Evolutionary conservation across 2,113 vertebrate genomes (phyloP), one percentile per base, ranked within the genome.

Genomic region (Heloderma charlesbogerti): DNA sequence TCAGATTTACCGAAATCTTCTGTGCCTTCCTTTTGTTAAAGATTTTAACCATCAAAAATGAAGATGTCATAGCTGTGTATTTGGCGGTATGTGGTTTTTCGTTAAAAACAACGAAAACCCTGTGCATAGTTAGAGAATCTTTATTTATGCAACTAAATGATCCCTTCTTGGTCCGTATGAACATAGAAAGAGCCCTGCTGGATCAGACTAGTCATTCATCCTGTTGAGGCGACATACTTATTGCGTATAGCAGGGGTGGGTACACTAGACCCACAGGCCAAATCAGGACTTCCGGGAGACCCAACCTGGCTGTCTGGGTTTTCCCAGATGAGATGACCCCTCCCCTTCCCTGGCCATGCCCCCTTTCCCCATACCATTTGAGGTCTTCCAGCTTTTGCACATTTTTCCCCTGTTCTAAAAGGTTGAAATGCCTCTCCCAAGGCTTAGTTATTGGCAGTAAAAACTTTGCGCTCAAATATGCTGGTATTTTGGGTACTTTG

Each of bases 11-110:
- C 0, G 31, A 40, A 16, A 1, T 7, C 22, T 77, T 91, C 37
- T 63, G 1, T 90, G 79, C 75, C n/a, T n/a, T n/a, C 0, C 6
- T 77, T 90, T 90, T 88, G 3, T 69, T 93, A 84, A 40, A 84
- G 22, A 51, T 85, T 66, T 84, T 67, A 72, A 48, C 22, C 87
- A 43, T 84, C 16, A 93, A 89, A 95, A 77, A 94, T n/a, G 67
- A 66, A n/a, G 22, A 29, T 29, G 18, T 78, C 60, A 80, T 88
- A 79, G 25, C 45, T 25, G 12, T 29, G 13, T 37, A 79, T 79
- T 40, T 43, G 18, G 75, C 40, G 43, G 40, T 25, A 63, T 60
- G 57, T 20, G 10, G 60, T 22, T 45, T 18, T n/a, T 75, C 9
- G 40, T 79, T 79, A 43, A 45, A 78, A 78, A 78, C 60, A 63